Conservation (phyloP, 2,113 vertebrate genomes). For the Eleginops maclovinus region DNA sequence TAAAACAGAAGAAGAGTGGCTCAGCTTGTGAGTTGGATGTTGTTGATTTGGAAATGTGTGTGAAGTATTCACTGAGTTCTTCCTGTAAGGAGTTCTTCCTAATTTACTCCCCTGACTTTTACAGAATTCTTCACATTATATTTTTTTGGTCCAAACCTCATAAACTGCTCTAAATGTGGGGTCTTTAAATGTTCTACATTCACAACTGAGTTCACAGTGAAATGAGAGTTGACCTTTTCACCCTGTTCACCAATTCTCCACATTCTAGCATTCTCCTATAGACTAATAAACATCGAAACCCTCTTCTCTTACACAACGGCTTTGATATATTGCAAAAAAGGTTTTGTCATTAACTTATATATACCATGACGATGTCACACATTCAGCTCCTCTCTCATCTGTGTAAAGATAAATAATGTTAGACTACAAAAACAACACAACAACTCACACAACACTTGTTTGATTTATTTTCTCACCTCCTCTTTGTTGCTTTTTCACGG, state of each 20-base stretch:
- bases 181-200: slow-evolving; percentile 6
- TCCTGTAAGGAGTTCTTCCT: background rate
- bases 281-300: slow-evolving; percentile 21
- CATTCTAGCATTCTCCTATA: slow-evolving; percentile 45
- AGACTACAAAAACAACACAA: background rate
- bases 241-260: slow-evolving; percentile 22
- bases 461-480: background rate
- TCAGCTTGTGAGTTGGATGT: no score
- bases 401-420: background rate
- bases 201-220: slow-evolving; percentile 35
- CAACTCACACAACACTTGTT: no score
- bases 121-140: background rate
- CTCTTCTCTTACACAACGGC: background rate
- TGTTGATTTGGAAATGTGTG: no score
- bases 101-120: background rate
- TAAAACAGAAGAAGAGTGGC: no score
- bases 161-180: background rate
- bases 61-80: background rate
- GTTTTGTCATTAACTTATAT: background rate
- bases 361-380: background rate
- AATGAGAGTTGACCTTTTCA: slow-evolving; percentile 62
- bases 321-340: background rate
- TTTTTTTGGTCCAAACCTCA: background rate
- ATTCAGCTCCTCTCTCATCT: background rate
- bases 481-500: background rate